Base-by-base conservation (phyloP, 1,140 invertebrate genomes). In the Homarus americanus region DNA sequence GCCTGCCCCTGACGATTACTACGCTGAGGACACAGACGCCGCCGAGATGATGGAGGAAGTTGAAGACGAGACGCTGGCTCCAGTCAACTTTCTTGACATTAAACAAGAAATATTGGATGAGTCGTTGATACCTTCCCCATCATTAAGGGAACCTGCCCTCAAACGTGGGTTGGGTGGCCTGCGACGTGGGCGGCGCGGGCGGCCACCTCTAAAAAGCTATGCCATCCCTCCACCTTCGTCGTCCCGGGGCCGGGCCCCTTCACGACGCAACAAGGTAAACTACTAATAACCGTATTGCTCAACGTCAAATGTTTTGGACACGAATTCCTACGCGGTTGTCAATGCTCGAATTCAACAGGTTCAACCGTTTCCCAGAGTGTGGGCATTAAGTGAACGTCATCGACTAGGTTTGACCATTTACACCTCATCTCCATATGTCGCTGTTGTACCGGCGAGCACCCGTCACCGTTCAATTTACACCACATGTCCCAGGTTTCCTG, bases 191-290 rank as follows among this genome's bases (percentile, higher is more conserved):
- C 79, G 87, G 41, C 84, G 84, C 41, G 84, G 84, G 28, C 40
- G 84, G 72, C 87, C 87, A n/a, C 80, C 87, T 17, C 49, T 90
- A 34, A 82, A 82, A 72, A 78, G 72, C 53, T 83, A 75, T 28
- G 44, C 66, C 79, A 90, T 80, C 80, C 87, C 63, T 58, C 87
- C 66, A 32, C 15, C 80, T 17, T 58, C 75, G 28, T 87, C 85
- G 10, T 80, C 80, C 10, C 58, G 87, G 72, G 87, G 87, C 44
- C 58, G 87, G 38, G 44, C 79, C 9, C 87, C 87, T 15, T 90
- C 87, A 15, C 79, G 87, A 10, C 63, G 87, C 41, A 90, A 90
- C 53, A 90, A 90, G 87, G 87, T 90, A 83, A 75, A n/a, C 40
- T 1, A 85, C 44, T 63, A 40, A 20, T 49, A 32, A 36, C 12